Percentiles rank a stretch among this genome's conserved stretches.
These are phyloP conservation scores for Drosophila persimilis DNA, from an alignment of 1,140 invertebrate species.

Conservation along the genomic window DNA sequence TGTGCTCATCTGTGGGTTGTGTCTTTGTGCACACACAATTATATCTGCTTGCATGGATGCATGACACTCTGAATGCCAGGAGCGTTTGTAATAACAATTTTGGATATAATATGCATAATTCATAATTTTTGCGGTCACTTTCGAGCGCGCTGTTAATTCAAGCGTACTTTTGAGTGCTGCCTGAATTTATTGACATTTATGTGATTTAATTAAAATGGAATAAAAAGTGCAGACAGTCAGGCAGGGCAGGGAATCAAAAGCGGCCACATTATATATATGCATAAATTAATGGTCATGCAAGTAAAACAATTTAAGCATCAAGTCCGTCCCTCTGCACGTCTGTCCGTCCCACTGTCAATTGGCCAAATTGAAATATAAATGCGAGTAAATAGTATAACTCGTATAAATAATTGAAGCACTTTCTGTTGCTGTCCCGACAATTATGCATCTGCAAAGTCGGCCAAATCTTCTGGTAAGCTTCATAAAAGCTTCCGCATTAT, in stretches of 20 bases:
- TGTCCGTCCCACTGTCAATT: slow-evolving; percentile 49
- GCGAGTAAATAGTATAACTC: slow-evolving; percentile 33
- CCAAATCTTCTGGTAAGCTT: slow-evolving; percentile 56
- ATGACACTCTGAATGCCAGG: slow-evolving; percentile 1
- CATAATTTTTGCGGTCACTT: slow-evolving; percentile 57
- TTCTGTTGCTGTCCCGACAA: slow-evolving; percentile 27
- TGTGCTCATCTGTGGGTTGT: neutral
- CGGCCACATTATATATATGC: slow-evolving; percentile 45
- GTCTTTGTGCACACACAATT: slow-evolving; percentile 26
- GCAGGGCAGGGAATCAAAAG: slow-evolving; percentile 36
- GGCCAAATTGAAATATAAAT: slow-evolving; percentile 58
- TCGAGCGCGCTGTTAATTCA: slow-evolving; percentile 62
- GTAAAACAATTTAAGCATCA: slow-evolving; percentile 59
- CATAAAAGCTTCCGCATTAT: slow-evolving; percentile 53
- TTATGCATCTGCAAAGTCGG: slow-evolving; percentile 50
- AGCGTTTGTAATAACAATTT: slow-evolving; percentile 52
- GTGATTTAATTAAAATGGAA: slow-evolving; percentile 65
- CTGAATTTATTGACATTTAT: slow-evolving; percentile 67
- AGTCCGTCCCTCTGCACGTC: slow-evolving; percentile 25
- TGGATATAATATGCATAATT: slow-evolving; percentile 52
- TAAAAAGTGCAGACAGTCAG: slow-evolving; percentile 29
- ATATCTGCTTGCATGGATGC: slow-evolving; percentile 6
- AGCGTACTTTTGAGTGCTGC: slow-evolving; percentile 44
- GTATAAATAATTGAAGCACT: slow-evolving; percentile 55
- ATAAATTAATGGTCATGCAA: slow-evolving; percentile 52